These are phyloP conservation scores for Hyposmocoma kahamanoa DNA, from an alignment of 1,140 invertebrate genomes.

Conservation along the genomic window DNA sequence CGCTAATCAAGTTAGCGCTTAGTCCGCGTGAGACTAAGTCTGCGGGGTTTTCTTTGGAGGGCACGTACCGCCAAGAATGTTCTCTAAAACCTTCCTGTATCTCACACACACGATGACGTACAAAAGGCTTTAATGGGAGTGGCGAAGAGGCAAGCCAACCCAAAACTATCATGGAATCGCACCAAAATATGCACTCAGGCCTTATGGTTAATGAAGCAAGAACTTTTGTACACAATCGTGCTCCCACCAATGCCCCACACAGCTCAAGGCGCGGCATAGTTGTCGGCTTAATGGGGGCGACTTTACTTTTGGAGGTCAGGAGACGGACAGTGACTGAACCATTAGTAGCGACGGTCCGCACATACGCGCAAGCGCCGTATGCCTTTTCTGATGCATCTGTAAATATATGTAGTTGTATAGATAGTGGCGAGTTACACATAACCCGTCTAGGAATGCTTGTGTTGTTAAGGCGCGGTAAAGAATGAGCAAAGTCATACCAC, in stretches of 20 bases:
- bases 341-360: constrained; percentile 13
- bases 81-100: not conserved
- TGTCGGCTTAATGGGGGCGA: constrained; percentile 40
- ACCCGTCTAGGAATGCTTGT: constrained; percentile 3
- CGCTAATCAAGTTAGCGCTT: constrained; percentile 8
- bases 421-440: not conserved
- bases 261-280: constrained; percentile 9
- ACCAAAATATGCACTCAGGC: not conserved
- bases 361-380: constrained; percentile 31
- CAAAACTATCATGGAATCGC: constrained; percentile 5
- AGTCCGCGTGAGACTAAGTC: constrained; percentile 1
- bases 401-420: constrained; percentile 28
- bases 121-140: not conserved
- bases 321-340: constrained; percentile 17
- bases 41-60: not conserved
- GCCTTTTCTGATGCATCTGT: constrained; percentile 27
- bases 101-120: constrained; percentile 1
- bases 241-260: constrained; percentile 5
- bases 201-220: not conserved
- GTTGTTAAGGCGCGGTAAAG: not conserved
- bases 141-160: constrained; percentile 2
- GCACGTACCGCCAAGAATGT: not conserved
- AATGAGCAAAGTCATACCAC: not conserved
- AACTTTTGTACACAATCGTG: constrained; percentile 4
- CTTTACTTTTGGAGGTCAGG: constrained; percentile 42